A percentile compares a stretch with the other conserved stretches of the same genome.
Evolutionary conservation across 2,113 vertebrate species (phyloP).

Genomic region (Myrmecobius fasciatus): DNA sequence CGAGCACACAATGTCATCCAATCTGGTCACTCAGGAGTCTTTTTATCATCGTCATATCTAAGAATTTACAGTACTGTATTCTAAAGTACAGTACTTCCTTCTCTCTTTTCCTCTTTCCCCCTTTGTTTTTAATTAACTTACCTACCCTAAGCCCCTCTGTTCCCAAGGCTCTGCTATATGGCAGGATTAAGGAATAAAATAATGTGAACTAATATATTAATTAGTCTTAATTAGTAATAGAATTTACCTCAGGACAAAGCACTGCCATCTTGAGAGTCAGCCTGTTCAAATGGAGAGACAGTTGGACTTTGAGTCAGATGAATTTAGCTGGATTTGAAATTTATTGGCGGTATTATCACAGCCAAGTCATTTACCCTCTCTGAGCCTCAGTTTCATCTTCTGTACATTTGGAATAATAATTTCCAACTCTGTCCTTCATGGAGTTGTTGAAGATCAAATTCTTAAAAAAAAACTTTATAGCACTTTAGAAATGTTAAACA

Average conservation of each 20-base stretch:
- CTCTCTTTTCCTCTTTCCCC: neutral
- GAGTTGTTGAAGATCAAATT: neutral
- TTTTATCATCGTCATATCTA: neutral
- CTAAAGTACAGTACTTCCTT: neutral
- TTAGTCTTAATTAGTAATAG: neutral
- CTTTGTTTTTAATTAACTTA: neutral
- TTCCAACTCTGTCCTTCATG: neutral
- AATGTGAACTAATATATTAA: neutral
- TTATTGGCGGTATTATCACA: neutral
- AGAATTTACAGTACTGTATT: too few species aligned
- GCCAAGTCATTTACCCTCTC: neutral
- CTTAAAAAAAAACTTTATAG: neutral
- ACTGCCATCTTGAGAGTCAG: neutral
- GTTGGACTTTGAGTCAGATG: neutral
- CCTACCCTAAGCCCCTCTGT: neutral
- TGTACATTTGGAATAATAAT: neutral
- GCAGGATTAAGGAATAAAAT: neutral
- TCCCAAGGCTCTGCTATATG: neutral
- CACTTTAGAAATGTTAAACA: neutral
- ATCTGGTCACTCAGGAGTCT: neutral
- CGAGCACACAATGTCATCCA: neutral
- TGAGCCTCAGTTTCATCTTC: neutral
- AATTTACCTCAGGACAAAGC: neutral
- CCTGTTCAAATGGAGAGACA: neutral
- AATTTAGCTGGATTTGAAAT: neutral